A percentile compares a stretch with the other conserved stretches of the same genome.
Conservation (phyloP, 2,888 invertebrate genomes). For the Meghimatium bilineatum region DNA sequence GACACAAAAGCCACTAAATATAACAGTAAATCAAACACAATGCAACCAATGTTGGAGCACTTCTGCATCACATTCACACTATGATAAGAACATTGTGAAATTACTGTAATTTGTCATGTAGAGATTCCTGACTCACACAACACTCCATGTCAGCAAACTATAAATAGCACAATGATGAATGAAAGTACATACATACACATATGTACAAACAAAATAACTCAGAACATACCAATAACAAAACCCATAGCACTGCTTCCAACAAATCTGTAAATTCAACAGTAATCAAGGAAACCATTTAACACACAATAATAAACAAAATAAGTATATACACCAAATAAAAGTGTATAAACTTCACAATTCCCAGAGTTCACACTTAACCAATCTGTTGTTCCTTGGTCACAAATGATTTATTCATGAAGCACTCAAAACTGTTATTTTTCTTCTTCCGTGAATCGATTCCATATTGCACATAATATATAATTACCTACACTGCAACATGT, state of each 20-base stretch:
- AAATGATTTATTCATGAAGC: no score
- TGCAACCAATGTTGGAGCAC: not conserved
- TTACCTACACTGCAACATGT: no score
- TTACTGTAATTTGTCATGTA: not conserved
- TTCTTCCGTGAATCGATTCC: no score
- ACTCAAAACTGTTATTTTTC: no score
- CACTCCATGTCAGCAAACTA: not conserved
- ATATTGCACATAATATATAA: no score
- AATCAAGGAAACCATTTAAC: not conserved
- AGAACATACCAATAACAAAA: not conserved
- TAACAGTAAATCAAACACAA: not conserved
- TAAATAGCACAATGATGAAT: not conserved
- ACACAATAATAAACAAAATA: not conserved
- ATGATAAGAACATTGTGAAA: no score
- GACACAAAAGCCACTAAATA: not conserved
- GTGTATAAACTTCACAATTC: no score
- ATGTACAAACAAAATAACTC: not conserved
- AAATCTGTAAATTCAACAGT: not conserved
- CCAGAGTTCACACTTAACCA: no score
- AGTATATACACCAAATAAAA: no score
- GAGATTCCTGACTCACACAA: not conserved
- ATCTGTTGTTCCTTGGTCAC: no score
- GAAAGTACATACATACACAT: not conserved
- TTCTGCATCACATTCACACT: no score
- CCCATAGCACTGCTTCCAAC: not conserved